These are phyloP conservation scores for Apamea crenata DNA, from an alignment of 2,888 invertebrate species.

Conservation along the genomic window DNA sequence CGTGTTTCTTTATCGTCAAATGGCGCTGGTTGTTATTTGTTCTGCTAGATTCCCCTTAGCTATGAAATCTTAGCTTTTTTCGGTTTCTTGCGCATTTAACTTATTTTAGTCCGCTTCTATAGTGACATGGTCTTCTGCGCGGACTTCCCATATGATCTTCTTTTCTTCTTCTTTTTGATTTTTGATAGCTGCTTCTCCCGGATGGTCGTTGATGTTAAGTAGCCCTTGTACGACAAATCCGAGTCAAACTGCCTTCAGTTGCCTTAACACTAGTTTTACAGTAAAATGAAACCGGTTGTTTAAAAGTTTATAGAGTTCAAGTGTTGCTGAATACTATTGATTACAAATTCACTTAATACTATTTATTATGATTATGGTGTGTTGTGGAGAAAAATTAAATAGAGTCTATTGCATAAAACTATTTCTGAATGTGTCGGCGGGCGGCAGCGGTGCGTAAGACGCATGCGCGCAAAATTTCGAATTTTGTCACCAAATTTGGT, in stretches of 20 bases:
- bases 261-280: constrained; percentile 89
- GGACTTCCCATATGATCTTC: constrained; percentile 80
- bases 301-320: constrained; percentile 85
- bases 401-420: constrained; percentile 89
- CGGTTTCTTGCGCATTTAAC: constrained; percentile 88
- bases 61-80: constrained; percentile 87
- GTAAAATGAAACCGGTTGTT: constrained; percentile 86
- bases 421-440: constrained; percentile 89
- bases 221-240: constrained; percentile 88
- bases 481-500: constrained; percentile 84
- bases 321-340: constrained; percentile 89
- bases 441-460: constrained; percentile 81
- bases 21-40: constrained; percentile 87
- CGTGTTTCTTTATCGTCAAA: constrained; percentile 91
- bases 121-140: constrained; percentile 81
- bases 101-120: constrained; percentile 82
- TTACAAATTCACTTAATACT: constrained; percentile 88
- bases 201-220: constrained; percentile 86
- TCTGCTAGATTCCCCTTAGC: constrained; percentile 85
- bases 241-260: constrained; percentile 87
- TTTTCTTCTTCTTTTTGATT: constrained; percentile 78
- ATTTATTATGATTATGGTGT: constrained; percentile 84
- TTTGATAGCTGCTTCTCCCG: constrained; percentile 83
- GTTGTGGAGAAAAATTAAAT: constrained; percentile 83
- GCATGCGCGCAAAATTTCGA: constrained; percentile 89